Percentiles rank a stretch among this genome's conserved stretches.
Conservation (phyloP, 2,113 vertebrate genomes). For the Oncorhynchus masou region DNA sequence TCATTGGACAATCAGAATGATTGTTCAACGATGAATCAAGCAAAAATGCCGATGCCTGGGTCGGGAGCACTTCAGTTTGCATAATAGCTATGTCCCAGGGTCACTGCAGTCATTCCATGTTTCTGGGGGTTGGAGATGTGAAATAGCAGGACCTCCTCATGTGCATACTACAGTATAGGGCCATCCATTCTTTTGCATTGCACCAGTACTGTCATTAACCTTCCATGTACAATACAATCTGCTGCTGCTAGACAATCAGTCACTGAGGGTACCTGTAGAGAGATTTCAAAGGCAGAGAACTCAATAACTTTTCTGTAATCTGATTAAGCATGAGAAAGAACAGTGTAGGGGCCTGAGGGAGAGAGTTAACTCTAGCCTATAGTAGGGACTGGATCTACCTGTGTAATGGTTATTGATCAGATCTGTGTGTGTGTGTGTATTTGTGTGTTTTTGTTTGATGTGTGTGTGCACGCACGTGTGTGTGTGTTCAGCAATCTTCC, state of each 20-base stretch:
- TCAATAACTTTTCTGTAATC: not conserved
- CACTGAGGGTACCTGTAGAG: not conserved
- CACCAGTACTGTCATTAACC: not conserved
- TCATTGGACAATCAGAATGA: not conserved
- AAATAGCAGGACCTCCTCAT: not conserved
- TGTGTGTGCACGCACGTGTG: not conserved
- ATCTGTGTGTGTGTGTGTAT: not conserved
- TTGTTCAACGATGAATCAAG: not conserved
- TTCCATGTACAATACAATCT: not conserved
- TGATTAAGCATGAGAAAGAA: not conserved
- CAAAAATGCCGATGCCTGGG: not conserved
- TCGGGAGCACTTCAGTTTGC: not conserved
- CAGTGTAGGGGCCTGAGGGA: not conserved
- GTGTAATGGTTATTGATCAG: conserved; percentile 40
- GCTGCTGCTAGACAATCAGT: not conserved
- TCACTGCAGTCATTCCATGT: not conserved
- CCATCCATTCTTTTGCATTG: not conserved
- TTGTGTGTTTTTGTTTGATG: not conserved
- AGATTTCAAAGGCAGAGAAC: not conserved
- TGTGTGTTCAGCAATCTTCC: conserved; percentile 22
- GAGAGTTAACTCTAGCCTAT: not conserved
- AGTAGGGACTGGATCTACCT: conserved; percentile 2
- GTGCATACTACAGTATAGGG: not conserved
- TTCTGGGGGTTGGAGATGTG: not conserved
- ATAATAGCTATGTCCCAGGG: not conserved